These are phyloP conservation scores for Eudasyphora cyanicolor DNA, from an alignment of 2,888 invertebrate genomes.

Conservation along the genomic window DNA sequence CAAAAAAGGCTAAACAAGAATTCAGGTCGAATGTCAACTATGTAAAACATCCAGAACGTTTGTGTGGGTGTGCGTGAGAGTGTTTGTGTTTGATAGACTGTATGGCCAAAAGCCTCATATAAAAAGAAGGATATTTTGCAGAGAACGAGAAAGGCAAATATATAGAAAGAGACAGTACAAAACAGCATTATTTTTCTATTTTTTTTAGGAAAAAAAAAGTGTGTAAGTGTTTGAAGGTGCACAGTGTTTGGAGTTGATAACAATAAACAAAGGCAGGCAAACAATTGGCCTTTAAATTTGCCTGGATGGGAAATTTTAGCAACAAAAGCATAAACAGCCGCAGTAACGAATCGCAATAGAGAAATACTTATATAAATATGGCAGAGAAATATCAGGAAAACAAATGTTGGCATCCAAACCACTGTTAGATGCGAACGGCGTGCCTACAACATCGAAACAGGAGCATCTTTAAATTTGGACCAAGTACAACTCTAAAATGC, in stretches of 20 bases:
- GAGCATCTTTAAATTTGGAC: too few relatives aligned
- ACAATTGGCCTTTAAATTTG: too few relatives aligned
- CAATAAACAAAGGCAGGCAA: neutral
- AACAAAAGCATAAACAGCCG: too few relatives aligned
- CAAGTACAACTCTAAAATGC: too few relatives aligned
- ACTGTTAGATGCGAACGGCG: too few relatives aligned
- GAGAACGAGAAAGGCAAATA: too few relatives aligned
- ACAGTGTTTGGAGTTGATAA: neutral
- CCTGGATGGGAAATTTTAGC: too few relatives aligned
- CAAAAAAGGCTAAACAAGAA: conserved; percentile 27
- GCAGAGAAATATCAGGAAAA: too few relatives aligned
- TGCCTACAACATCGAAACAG: too few relatives aligned
- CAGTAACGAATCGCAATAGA: too few relatives aligned
- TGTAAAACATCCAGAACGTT: conserved; percentile 41
- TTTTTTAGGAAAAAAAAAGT: neutral
- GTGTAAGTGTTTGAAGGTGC: neutral
- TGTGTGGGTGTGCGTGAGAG: neutral
- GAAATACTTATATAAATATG: too few relatives aligned
- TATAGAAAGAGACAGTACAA: conserved; percentile 34
- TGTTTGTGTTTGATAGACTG: neutral
- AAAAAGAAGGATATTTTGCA: conserved; percentile 46
- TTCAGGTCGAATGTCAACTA: conserved; percentile 60
- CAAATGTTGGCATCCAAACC: too few relatives aligned
- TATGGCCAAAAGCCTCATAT: conserved; percentile 47
- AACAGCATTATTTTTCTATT: conserved; percentile 9